Conservation (phyloP, 2,113 vertebrate genomes). For the Uropsilus gracilis region DNA sequence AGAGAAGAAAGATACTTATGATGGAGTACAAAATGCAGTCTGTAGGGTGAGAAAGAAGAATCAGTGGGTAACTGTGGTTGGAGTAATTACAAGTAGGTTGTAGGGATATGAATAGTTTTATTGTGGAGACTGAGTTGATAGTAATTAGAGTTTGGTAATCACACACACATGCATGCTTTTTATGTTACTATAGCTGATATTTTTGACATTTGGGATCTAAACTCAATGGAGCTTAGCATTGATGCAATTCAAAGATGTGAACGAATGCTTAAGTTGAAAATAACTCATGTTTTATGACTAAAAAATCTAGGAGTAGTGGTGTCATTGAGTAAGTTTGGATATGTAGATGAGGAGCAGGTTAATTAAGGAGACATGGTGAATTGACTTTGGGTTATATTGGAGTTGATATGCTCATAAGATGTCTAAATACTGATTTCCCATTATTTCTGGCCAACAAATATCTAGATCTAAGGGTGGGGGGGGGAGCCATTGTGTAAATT, state of each 20-base stretch:
- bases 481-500: neutral
- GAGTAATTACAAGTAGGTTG: neutral
- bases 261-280: conserved; percentile 21
- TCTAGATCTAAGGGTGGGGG: neutral
- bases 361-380: neutral
- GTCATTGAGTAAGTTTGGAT: neutral
- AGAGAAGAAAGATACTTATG: neutral
- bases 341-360: neutral
- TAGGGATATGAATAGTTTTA: neutral
- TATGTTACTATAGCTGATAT: neutral
- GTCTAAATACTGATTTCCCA: neutral
- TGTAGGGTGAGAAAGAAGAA: neutral
- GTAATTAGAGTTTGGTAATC: neutral
- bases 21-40: neutral
- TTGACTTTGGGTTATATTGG: neutral
- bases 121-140: neutral
- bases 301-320: neutral
- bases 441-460: neutral
- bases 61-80: neutral
- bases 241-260: neutral
- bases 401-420: neutral
- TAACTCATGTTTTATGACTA: neutral
- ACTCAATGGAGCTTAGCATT: neutral
- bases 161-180: neutral
- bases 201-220: neutral